Percentiles rank a stretch among this genome's conserved stretches.
Conservation (phyloP, 2,113 vertebrate genomes). For the Neogale vison region DNA sequence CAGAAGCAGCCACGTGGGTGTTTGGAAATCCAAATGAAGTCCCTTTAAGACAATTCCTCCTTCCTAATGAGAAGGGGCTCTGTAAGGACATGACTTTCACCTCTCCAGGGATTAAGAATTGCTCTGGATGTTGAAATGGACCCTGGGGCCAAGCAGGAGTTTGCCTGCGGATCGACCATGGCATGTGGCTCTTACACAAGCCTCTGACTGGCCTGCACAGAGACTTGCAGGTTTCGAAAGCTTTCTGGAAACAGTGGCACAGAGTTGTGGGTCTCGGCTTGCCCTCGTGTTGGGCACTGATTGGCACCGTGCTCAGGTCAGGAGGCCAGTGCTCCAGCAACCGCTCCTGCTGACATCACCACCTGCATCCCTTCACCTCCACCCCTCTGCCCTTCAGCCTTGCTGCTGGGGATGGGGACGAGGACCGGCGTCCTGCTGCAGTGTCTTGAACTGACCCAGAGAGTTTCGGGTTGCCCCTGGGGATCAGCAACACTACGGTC, state of each 20-base stretch:
- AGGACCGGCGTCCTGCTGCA: not conserved
- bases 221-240: not conserved
- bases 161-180: not conserved
- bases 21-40: constrained; percentile 22
- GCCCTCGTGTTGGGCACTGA: not conserved
- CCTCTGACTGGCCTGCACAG: not conserved
- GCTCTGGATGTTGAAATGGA: not conserved
- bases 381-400: not conserved
- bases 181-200: constrained; percentile 34
- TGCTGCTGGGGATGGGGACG: too few species aligned
- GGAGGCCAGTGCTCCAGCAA: not conserved
- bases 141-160: not conserved
- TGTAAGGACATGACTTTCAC: not conserved
- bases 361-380: not conserved
- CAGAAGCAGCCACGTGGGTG: not conserved
- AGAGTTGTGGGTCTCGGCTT: not conserved
- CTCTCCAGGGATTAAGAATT: not conserved
- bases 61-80: not conserved
- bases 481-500: not conserved
- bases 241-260: not conserved
- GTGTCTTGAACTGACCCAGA: not conserved
- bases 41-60: not conserved
- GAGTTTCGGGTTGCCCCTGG: too few species aligned
- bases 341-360: fast-evolving
- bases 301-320: not conserved